Conservation (phyloP, 2,888 invertebrate species). For the Himalopsyche japonica region DNA sequence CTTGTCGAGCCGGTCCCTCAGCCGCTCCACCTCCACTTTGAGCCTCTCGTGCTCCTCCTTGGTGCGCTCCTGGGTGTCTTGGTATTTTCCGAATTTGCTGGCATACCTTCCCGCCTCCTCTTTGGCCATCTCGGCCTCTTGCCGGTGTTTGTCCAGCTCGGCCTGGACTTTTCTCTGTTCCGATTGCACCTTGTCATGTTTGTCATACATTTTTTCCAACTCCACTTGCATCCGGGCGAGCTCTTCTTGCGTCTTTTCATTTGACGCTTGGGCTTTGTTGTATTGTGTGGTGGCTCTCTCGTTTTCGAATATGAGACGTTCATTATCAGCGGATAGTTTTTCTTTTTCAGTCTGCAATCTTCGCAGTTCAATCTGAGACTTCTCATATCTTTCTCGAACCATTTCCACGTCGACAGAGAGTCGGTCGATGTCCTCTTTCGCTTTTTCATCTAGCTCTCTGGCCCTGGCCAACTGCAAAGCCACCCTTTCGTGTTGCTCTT, state of each 20-base stretch:
- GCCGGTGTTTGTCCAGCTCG: constrained; percentile 70
- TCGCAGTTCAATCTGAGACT: constrained; percentile 82
- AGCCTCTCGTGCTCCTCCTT: constrained; percentile 79
- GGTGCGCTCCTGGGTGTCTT: constrained; percentile 66
- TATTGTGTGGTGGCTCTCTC: constrained; percentile 86
- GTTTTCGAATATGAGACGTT: constrained; percentile 82
- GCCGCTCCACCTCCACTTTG: constrained; percentile 79
- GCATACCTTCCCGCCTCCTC: constrained; percentile 78
- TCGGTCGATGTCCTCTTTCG: constrained; percentile 81
- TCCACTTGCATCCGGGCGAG: constrained; percentile 83
- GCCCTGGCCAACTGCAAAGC: constrained; percentile 82
- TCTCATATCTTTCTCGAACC: constrained; percentile 86
- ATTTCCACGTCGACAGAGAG: constrained; percentile 81
- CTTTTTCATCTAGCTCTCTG: constrained; percentile 90
- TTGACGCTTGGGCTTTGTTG: constrained; percentile 80
- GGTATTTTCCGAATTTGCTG: constrained; percentile 74
- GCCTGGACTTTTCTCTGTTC: constrained; percentile 81
- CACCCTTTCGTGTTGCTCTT: constrained; percentile 88
- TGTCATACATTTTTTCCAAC: constrained; percentile 88
- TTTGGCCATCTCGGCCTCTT: constrained; percentile 75
- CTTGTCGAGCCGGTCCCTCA: constrained; percentile 80
- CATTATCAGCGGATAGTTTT: constrained; percentile 81
- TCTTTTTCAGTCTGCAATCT: constrained; percentile 84
- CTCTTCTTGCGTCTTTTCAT: constrained; percentile 90
- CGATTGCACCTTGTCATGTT: constrained; percentile 81